phyloP scores from a whole-genome alignment of 2,797 vertebrate genomes.

The Syndactyla subalaris region DNA sequence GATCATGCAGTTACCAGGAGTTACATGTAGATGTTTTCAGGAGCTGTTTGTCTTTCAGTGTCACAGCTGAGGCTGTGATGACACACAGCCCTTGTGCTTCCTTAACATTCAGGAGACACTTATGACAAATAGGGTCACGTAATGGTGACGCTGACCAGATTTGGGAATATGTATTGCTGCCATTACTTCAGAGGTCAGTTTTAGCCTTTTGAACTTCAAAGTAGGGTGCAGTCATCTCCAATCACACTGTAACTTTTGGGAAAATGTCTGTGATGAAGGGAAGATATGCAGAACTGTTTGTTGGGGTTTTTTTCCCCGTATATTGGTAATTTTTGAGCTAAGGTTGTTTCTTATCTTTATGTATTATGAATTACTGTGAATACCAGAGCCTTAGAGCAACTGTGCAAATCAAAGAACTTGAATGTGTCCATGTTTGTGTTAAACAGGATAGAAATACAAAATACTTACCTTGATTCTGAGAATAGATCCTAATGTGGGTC shows the following conservation, averaged over 20 bases:
- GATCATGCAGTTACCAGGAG: background rate
- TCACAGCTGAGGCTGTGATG: background rate
- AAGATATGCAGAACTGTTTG: background rate
- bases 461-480: background rate
- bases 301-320: accelerated
- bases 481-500: background rate
- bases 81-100: background rate
- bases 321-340: background rate
- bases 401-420: background rate
- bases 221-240: background rate
- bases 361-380: background rate
- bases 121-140: background rate
- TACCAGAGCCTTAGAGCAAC: background rate
- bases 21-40: background rate
- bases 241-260: background rate
- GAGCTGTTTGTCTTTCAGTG: slow-evolving; percentile 19
- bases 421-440: background rate
- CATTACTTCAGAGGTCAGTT: slow-evolving; percentile 46
- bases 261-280: background rate
- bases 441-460: background rate
- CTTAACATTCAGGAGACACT: background rate
- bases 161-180: slow-evolving; percentile 27
- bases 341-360: background rate
- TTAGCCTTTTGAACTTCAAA: background rate
- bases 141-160: background rate